A percentile compares a stretch with the other conserved stretches of the same genome.
Evolutionary conservation across 2,113 vertebrate species (phyloP).

Genomic region (Osmerus mordax): DNA sequence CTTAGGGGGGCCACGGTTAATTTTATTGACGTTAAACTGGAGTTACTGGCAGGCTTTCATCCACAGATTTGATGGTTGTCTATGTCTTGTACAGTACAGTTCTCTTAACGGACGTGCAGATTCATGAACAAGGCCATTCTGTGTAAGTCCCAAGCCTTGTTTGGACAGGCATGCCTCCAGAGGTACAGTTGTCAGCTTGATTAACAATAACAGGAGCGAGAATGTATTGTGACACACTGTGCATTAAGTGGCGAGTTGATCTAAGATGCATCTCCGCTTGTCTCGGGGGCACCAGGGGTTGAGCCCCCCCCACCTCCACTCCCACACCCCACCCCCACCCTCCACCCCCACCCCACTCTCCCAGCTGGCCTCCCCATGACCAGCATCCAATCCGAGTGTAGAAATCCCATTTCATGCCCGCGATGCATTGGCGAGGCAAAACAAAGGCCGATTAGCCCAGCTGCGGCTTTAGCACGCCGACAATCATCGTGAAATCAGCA

Average conservation of each 20-base stretch:
- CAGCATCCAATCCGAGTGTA: conserved; percentile 40
- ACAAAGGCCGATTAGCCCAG: conserved; percentile 59
- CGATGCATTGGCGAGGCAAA: conserved; percentile 41
- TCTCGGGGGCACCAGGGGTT: not conserved
- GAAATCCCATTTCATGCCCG: conserved; percentile 65
- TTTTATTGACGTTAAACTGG: too few relatives aligned
- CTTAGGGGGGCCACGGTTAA: not conserved
- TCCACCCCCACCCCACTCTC: conserved; percentile 33
- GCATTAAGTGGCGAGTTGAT: conserved; percentile 60
- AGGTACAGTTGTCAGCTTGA: conserved; percentile 48
- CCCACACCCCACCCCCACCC: not conserved
- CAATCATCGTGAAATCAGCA: conserved; percentile 56
- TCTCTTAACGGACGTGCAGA: too few relatives aligned
- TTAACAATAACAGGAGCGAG: conserved; percentile 14
- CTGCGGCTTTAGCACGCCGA: conserved; percentile 43
- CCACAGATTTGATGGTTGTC: too few relatives aligned
- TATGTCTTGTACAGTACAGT: too few relatives aligned
- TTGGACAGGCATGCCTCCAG: conserved; percentile 33
- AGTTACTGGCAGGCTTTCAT: too few relatives aligned
- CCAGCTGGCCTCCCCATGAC: conserved; percentile 51
- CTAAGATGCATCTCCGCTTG: conserved; percentile 51
- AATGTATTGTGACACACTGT: conserved; percentile 44
- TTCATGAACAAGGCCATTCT: too few relatives aligned
- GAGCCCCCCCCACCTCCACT: not conserved
- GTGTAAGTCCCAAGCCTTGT: too few relatives aligned